Base-by-base conservation (phyloP, 2,113 vertebrate genomes). In the Sinosuthora webbiana region DNA sequence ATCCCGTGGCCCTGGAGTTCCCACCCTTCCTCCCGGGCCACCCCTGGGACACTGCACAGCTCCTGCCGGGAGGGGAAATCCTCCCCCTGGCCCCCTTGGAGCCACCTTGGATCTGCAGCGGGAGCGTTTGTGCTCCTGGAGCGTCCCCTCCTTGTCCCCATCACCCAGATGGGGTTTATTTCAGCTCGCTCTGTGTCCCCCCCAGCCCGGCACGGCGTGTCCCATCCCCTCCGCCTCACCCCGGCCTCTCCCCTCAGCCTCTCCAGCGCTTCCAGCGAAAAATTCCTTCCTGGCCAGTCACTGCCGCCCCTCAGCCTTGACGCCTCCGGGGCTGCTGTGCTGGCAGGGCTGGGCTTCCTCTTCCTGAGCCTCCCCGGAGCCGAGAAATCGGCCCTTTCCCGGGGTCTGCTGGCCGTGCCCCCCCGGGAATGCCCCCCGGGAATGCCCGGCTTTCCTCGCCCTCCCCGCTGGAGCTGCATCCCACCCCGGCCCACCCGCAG, bases 231-330 rank as follows among this genome's bases (percentile, higher is more conserved):
- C 11, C 6, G 87, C 77, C 70, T 70, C 83, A 14, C 18, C 81
- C 75, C 23, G 10, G 76, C 90, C 85, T 88, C 88, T 94, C 89
- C 86, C n/a, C n/a, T n/a, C n/a, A n/a, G 76, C 90, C 85, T 88
- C 88, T 94, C 89, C 86, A 17, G 79, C 0, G 6, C 71, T 93
- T 93, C 94, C 95, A 94, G 93, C n/a, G 37, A 11, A 95, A 95
- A 95, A 97, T 89, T 94, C 94, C 83, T 95, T 94, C 90, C 96
- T 56, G 83, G 35, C 28, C 87, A 53, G 35, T 95, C 96, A 92
- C 42, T 64, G 87, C 70, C 15, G 3, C 62, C 67, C 74, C 74
- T 89, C 9, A 0, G 71, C 92, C 88, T 20, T 6, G 31, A 83
- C 9, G 39, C 63, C 87, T 94, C 31, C 19, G 2, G 52, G 53